These are phyloP conservation scores for Folsomia candida DNA, from an alignment of 2,888 invertebrate species.

Conservation along the genomic window DNA sequence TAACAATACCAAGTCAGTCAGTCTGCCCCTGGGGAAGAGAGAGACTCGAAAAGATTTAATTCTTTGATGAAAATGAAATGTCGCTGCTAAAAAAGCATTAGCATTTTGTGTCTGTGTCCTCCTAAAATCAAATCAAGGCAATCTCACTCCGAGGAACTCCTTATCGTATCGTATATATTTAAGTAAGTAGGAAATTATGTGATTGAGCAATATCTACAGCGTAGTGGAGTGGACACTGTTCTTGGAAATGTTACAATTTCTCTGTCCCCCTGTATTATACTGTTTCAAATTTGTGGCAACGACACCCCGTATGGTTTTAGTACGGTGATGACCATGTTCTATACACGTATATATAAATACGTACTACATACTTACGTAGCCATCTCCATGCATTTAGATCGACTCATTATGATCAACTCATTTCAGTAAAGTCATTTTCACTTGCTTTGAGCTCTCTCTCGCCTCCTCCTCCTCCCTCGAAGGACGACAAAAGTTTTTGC, in stretches of 20 bases:
- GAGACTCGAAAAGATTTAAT: too few species aligned
- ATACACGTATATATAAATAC: conserved; percentile 17
- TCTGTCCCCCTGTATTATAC: neutral
- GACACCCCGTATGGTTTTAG: neutral
- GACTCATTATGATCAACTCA: conserved; percentile 51
- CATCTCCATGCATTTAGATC: conserved; percentile 51
- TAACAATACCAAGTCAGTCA: too few species aligned
- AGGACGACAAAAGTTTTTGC: conserved; percentile 1
- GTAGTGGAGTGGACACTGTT: neutral
- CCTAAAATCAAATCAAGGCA: too few species aligned
- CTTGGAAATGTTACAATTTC: too few species aligned
- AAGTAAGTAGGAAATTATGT: too few species aligned
- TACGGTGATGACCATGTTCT: conserved; percentile 12
- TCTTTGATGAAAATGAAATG: too few species aligned
- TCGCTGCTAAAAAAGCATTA: too few species aligned
- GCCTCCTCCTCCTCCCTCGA: neutral
- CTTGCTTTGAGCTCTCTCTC: conserved; percentile 31
- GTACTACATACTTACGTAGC: conserved; percentile 15
- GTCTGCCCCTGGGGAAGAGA: too few species aligned
- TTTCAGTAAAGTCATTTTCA: conserved; percentile 42
- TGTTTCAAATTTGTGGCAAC: neutral
- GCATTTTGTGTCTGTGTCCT: too few species aligned
- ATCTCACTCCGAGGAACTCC: too few species aligned
- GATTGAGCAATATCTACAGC: too few species aligned
- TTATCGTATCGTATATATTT: too few species aligned